Conservation (phyloP, 2,888 invertebrate species). For the Euzetes globulus region DNA sequence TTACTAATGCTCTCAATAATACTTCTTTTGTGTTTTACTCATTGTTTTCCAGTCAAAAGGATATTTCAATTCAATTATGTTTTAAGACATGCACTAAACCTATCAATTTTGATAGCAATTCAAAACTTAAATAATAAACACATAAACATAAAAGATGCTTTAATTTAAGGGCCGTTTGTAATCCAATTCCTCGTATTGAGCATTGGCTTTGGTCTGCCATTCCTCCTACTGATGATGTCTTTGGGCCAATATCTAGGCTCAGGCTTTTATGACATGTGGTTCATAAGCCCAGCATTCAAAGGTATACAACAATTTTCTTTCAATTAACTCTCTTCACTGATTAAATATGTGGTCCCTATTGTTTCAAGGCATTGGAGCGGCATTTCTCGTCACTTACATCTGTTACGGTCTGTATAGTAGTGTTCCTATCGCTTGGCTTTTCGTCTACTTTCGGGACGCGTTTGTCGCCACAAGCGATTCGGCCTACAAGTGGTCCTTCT, state of each 20-base stretch:
- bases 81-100: slow-evolving; percentile 6
- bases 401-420: slow-evolving; percentile 77
- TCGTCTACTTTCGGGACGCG: slow-evolving; percentile 76
- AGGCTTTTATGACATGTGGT: slow-evolving; percentile 87
- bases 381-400: slow-evolving; percentile 68
- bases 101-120: neutral
- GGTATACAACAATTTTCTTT: too few species aligned
- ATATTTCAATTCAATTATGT: neutral
- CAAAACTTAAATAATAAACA: neutral
- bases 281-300: slow-evolving; percentile 79
- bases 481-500: slow-evolving; percentile 35
- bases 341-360: neutral
- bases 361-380: slow-evolving; percentile 66
- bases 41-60: neutral
- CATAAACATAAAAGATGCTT: neutral
- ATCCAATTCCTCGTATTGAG: slow-evolving; percentile 79
- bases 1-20: neutral
- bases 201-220: slow-evolving; percentile 69
- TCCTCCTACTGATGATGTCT: slow-evolving; percentile 74
- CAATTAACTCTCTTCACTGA: too few species aligned
- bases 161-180: slow-evolving; percentile 66
- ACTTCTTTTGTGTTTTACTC: neutral
- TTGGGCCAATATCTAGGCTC: slow-evolving; percentile 74
- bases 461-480: slow-evolving; percentile 56
- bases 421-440: slow-evolving; percentile 81